These are phyloP conservation scores for Heliconius eleuchia DNA, from an alignment of 1,140 invertebrate genomes.

Conservation along the genomic window DNA sequence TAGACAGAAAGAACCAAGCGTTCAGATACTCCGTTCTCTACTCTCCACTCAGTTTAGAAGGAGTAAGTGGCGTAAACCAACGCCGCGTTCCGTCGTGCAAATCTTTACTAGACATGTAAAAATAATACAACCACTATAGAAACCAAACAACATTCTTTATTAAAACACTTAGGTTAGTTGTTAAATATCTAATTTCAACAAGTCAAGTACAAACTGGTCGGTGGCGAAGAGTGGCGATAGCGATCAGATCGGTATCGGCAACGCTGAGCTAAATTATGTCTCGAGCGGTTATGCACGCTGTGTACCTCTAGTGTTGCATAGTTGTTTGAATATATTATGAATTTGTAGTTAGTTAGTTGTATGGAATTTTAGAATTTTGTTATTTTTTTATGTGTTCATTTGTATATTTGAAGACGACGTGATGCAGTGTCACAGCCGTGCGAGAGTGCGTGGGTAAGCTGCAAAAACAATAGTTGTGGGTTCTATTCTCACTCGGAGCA, in stretches of 20 bases:
- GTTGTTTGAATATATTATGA: neutral
- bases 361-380: neutral
- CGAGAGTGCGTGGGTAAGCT: too few relatives aligned
- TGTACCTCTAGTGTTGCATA: constrained; percentile 15
- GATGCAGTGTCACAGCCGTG: too few relatives aligned
- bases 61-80: too few relatives aligned
- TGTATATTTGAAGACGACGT: too few relatives aligned
- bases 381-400: too few relatives aligned
- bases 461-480: too few relatives aligned
- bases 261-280: constrained; percentile 44
- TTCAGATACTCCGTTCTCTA: too few relatives aligned
- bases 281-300: constrained; percentile 33
- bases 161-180: constrained; percentile 5
- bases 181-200: constrained; percentile 38
- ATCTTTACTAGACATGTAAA: too few relatives aligned
- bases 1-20: too few relatives aligned
- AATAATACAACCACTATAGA: neutral
- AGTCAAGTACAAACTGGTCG: constrained; percentile 39
- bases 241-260: constrained; percentile 40
- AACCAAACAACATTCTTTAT: neutral
- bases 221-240: constrained; percentile 42
- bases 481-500: too few relatives aligned
- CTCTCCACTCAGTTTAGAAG: too few relatives aligned
- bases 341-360: neutral
- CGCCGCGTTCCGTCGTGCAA: too few relatives aligned